Conservation (phyloP, 2,113 vertebrate genomes). For the Scolopax mira region DNA sequence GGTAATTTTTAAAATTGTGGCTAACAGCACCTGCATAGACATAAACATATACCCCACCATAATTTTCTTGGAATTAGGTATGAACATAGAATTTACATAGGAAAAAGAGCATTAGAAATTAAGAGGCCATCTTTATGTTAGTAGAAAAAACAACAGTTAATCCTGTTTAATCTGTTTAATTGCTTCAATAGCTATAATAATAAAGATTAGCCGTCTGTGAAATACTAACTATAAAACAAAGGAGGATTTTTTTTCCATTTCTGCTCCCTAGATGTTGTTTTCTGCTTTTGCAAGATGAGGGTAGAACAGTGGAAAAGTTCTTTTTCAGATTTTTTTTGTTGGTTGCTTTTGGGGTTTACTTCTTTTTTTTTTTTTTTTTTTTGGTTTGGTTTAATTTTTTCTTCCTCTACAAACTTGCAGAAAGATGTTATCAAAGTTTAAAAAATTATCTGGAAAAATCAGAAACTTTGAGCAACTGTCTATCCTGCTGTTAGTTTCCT, state of each 20-base stretch:
- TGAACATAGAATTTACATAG: background rate
- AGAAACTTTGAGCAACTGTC: background rate
- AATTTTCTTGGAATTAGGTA: background rate
- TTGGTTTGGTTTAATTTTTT: background rate
- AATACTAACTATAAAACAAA: slow-evolving; percentile 32
- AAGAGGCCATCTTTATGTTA: slow-evolving; percentile 29
- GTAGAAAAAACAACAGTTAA: slow-evolving; percentile 51
- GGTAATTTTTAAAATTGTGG: slow-evolving; percentile 25
- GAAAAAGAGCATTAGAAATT: slow-evolving; percentile 32
- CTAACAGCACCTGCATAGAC: background rate
- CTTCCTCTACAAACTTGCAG: background rate
- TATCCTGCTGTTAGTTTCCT: background rate
- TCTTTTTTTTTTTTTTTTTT: background rate
- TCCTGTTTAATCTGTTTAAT: slow-evolving; percentile 47
- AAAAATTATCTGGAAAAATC: background rate
- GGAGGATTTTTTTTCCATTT: background rate
- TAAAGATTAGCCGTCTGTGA: slow-evolving; percentile 58
- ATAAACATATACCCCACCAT: background rate
- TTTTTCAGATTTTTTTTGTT: background rate
- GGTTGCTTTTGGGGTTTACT: background rate
- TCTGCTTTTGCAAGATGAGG: background rate
- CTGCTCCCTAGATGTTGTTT: background rate
- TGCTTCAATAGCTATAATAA: slow-evolving; percentile 37
- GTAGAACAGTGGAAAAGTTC: background rate
- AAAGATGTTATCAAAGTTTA: background rate